These are phyloP conservation scores for Istiophorus platypterus DNA, from an alignment of 2,113 vertebrate species.

Conservation along the genomic window DNA sequence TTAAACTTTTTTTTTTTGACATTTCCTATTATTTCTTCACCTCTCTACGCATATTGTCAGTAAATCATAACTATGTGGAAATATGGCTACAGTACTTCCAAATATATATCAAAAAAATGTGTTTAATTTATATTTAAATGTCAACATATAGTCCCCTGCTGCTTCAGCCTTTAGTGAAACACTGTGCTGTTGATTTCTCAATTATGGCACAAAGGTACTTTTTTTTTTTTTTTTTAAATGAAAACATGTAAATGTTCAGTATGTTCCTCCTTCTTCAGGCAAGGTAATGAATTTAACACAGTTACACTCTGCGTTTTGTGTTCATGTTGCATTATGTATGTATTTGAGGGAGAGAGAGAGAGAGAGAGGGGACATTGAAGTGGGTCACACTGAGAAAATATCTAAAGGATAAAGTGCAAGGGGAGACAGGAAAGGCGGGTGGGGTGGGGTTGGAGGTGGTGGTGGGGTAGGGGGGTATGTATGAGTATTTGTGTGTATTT, in stretches of 20 bases:
- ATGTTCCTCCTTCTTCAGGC: background rate
- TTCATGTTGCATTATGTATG: constrained; percentile 37
- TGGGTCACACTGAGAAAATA: constrained; percentile 26
- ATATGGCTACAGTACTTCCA: background rate
- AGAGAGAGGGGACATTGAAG: constrained; percentile 43
- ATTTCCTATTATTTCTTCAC: background rate
- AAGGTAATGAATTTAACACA: constrained; percentile 5
- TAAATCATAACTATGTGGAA: background rate
- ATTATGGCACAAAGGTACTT: background rate
- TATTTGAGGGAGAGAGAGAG: constrained; percentile 19
- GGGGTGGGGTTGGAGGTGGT: background rate
- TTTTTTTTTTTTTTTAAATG: no score
- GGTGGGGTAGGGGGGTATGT: constrained; percentile 1
- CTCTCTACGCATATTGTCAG: background rate
- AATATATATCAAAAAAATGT: background rate
- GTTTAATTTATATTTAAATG: background rate
- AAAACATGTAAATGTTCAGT: background rate
- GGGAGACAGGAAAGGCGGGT: background rate
- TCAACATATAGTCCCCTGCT: background rate
- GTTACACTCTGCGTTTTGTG: constrained; percentile 27
- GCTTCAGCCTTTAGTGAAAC: background rate
- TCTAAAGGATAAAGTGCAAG: constrained; percentile 37
- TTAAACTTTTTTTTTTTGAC: no score
- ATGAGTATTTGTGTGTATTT: constrained; percentile 42
- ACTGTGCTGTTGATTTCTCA: background rate